phyloP scores from a whole-genome alignment of 1,140 invertebrate genomes.

The Atopsyche davidsoni region DNA sequence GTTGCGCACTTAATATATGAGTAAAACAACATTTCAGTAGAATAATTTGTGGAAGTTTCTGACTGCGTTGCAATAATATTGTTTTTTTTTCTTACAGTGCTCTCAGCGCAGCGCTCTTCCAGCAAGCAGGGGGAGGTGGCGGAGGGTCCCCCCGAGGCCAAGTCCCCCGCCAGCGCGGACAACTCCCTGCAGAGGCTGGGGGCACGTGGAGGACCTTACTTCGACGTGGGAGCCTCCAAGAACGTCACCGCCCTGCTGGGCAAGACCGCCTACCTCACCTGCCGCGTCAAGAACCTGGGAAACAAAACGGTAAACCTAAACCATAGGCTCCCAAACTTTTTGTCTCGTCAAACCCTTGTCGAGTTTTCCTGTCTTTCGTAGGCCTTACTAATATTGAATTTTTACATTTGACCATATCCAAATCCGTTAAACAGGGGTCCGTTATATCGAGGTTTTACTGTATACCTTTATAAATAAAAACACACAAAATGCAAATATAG shows the following conservation, averaged over 20 bases:
- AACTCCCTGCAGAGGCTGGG: conserved; percentile 22
- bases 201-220: conserved; percentile 50
- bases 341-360: no score
- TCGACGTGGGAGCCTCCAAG: conserved; percentile 57
- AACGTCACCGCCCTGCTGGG: conserved; percentile 71
- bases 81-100: conserved; percentile 27
- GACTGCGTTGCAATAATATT: neutral
- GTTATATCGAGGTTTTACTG: no score
- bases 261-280: conserved; percentile 72
- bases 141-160: conserved; percentile 11
- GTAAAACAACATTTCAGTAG: no score
- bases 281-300: conserved; percentile 69
- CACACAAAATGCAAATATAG: no score
- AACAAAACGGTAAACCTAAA: conserved; percentile 78
- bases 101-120: conserved; percentile 27
- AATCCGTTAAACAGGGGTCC: no score
- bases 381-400: no score
- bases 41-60: no score
- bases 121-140: conserved; percentile 24
- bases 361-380: no score
- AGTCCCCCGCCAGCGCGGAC: conserved; percentile 10
- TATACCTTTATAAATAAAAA: no score
- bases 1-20: no score
- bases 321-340: no score
- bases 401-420: no score